These are phyloP conservation scores for Pipistrellus pygmaeus DNA, from an alignment of 2,797 vertebrate species.

Conservation along the genomic window DNA sequence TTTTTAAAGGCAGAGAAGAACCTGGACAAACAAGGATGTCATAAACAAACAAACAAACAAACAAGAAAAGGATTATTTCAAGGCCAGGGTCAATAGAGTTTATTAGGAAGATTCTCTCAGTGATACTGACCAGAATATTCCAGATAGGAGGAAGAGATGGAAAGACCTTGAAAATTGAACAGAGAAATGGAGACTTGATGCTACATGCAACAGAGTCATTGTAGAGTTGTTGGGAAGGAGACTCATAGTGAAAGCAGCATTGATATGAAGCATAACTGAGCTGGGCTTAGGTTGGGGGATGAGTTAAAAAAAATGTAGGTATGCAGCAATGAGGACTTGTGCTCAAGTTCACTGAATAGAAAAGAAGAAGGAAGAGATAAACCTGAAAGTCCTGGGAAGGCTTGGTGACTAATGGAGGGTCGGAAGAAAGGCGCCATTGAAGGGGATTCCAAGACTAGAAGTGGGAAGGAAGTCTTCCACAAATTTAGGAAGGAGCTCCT, in stretches of 20 bases:
- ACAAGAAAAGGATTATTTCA: not conserved
- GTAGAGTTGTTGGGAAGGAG: not conserved
- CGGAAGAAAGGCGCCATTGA: not conserved
- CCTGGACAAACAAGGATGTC: not conserved
- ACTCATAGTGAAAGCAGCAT: not conserved
- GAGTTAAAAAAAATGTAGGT: not conserved
- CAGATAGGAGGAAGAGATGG: not conserved
- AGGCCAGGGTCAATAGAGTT: not conserved
- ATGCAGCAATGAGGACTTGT: not conserved
- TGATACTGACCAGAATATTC: not conserved
- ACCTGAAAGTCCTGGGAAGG: not conserved
- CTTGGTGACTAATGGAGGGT: not conserved
- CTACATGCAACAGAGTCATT: not conserved
- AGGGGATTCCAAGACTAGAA: not conserved
- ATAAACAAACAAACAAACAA: not conserved
- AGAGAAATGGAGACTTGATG: not conserved
- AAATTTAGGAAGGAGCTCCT: not conserved
- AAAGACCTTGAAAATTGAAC: not conserved
- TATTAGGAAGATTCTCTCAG: not conserved
- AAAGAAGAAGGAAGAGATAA: not conserved
- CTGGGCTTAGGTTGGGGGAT: accelerated
- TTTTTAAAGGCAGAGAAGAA: not conserved
- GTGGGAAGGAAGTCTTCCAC: not conserved
- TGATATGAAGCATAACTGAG: not conserved
- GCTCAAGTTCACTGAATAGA: not conserved